Evolutionary conservation across 1,140 invertebrate species (phyloP), one percentile per base, ranked within the genome.

Genomic region (Halictus rubicundus): DNA sequence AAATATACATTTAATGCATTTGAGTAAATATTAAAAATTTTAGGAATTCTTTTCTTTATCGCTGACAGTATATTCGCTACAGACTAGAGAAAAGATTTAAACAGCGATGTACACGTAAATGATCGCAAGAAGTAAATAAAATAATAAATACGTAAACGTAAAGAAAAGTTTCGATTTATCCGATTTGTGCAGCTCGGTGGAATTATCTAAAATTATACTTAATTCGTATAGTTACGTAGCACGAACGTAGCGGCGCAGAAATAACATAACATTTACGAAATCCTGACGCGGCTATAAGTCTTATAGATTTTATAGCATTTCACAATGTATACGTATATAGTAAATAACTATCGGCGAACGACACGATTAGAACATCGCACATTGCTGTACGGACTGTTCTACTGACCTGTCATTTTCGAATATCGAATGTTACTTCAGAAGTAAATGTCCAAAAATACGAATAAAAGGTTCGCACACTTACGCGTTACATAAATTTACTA

Each of bases 401-500:
- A 68, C 57, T 71, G 57, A 61, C 16, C 42, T 70, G 52, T 65
- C 27, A 76, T 68, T 39, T 14, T 3, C 12, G 6, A 19, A 68
- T 61, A 68, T 16, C 9, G 27, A 52, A 59, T 52, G 59, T 16
- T 72, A 68, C 19, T 32, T 23, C n/a, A n/a, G 4, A 16, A 39
- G n/a, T 60, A 7, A 2, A 37, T 25, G 3, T 19, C 19, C 68
- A 65, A 57, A 68, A 68, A 37, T 46, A 49, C 19, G 16, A 60
- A 27, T 37, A 21, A 19, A 82, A 25, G 2, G 23, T 39, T 9
- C 10, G 16, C 23, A 14, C 49, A 12, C 27, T 59, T 23, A 61
- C 59, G 32, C 32, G 21, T 84, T 84, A 82, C 52, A 78, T 82
- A 78, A 72, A 84, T 81, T 72, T 25, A 21, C 52, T 76, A 39